Base-by-base conservation (phyloP, 2,888 invertebrate species). In the Idaea aversata region DNA sequence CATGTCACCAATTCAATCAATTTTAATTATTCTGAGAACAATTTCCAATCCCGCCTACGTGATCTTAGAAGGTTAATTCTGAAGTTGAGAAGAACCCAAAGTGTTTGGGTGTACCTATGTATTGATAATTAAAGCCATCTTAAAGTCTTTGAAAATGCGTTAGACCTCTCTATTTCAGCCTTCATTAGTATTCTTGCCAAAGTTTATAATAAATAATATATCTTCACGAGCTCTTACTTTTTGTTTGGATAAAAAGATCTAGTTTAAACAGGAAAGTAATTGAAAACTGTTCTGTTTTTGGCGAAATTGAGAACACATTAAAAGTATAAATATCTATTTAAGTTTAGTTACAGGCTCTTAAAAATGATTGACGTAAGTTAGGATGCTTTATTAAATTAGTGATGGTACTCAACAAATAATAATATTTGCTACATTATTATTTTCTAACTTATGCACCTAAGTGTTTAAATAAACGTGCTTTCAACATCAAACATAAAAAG, bases 401-500 rank as follows among this genome's bases (percentile, higher is more conserved):
- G 47, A 47, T 13, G 47, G 47, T 47, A 36, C 47, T 47, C 7
- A 7, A 4, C 47, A 10, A 13, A 47, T 47, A 47, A 47, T 47
- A 47, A 47, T 47, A 63, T 61, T 35, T 34, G 69, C 68, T 70
- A 70, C 65, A 70, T 71, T 64, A 70, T 68, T 70, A 72, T 64
- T 62, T 59, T 63, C 65, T 68, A 63, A 63, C 35, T 57, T 61
- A 36, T 5, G 36, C 35, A 67, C 34, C 16, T 47, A 47, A 47
- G 47, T 34, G 35, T 36, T 57, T 36, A 61, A 35, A 63, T 47
- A 68, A 66, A 67, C 61, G 62, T 65, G 75, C 66, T 72, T 71
- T 69, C 69, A 73, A 69, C 70, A 72, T 71, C 63, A 72, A 63
- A 73, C 71, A 76, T 70, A 69, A 68, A 77, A 82, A 83, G 83